Evolutionary conservation across 2,888 invertebrate species (phyloP).

Genomic region (Pollenia griseotomentosa): DNA sequence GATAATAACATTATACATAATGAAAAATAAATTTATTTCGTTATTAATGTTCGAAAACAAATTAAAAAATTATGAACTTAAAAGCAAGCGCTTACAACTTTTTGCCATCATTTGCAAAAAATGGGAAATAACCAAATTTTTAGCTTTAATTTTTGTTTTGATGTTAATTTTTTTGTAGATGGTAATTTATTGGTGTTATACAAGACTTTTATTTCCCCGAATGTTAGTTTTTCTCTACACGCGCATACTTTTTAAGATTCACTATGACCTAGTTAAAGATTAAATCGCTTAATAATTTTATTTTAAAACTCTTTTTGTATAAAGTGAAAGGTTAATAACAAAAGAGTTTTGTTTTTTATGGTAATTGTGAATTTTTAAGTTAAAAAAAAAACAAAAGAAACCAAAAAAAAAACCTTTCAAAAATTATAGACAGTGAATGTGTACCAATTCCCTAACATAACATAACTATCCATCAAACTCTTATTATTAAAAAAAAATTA

Average conservation of each 20-base stretch:
- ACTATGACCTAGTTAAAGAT: slow-evolving; percentile 41
- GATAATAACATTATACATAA: too few relatives aligned
- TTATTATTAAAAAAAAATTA: not conserved
- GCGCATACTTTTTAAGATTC: slow-evolving; percentile 16
- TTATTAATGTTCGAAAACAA: too few relatives aligned
- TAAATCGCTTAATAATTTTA: slow-evolving; percentile 17
- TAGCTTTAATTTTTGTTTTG: too few relatives aligned
- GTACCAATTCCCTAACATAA: not conserved
- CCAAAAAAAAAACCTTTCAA: slow-evolving; percentile 21
- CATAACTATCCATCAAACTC: slow-evolving; percentile 17
- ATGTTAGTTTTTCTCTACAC: not conserved
- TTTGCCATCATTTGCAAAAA: too few relatives aligned
- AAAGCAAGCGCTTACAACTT: too few relatives aligned
- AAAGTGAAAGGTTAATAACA: slow-evolving; percentile 39
- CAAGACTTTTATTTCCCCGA: not conserved
- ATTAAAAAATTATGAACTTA: too few relatives aligned
- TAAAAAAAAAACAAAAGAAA: not conserved
- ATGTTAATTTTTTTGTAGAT: too few relatives aligned
- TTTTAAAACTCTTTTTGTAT: not conserved
- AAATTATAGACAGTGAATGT: slow-evolving; percentile 1
- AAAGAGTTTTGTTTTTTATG: not conserved
- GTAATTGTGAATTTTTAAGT: not conserved
- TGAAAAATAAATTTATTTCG: too few relatives aligned
- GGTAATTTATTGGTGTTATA: not conserved
- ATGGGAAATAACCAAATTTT: too few relatives aligned